These are phyloP conservation scores for Okamejei kenojei DNA, from an alignment of 2,797 vertebrate species.

Conservation along the genomic window DNA sequence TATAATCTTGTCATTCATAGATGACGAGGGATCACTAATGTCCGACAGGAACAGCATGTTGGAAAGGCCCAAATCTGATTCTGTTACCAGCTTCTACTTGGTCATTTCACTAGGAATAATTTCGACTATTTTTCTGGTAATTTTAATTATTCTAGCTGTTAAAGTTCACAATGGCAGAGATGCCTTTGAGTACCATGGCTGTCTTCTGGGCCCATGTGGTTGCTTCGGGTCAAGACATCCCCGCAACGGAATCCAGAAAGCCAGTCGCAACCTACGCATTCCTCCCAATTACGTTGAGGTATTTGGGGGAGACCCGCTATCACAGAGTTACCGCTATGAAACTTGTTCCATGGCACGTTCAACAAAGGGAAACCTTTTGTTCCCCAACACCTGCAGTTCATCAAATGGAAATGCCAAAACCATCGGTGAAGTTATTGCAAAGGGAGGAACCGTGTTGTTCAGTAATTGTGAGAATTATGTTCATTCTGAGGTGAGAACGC, in stretches of 20 bases:
- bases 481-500: constrained; percentile 40
- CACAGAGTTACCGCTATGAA: constrained; percentile 54
- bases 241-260: constrained; percentile 12
- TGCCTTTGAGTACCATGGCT: neutral
- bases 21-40: constrained; percentile 21
- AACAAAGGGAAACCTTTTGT: constrained; percentile 70
- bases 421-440: neutral
- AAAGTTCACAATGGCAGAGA: constrained; percentile 4
- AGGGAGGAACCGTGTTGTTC: no score
- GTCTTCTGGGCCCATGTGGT: neutral
- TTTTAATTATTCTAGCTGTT: constrained; percentile 36
- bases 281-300: constrained; percentile 41
- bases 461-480: neutral
- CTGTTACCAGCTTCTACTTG: constrained; percentile 39
- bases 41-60: neutral
- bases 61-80: neutral
- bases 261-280: constrained; percentile 2
- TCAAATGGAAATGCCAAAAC: constrained; percentile 51
- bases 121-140: constrained; percentile 35
- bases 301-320: constrained; percentile 55
- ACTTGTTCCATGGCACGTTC: constrained; percentile 53
- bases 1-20: constrained; percentile 35
- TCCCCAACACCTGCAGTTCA: constrained; percentile 72
- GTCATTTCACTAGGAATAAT: constrained; percentile 35
- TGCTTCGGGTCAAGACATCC: neutral